phyloP scores from a whole-genome alignment of 2,888 invertebrate species.

The Xestobium rufovillosum region DNA sequence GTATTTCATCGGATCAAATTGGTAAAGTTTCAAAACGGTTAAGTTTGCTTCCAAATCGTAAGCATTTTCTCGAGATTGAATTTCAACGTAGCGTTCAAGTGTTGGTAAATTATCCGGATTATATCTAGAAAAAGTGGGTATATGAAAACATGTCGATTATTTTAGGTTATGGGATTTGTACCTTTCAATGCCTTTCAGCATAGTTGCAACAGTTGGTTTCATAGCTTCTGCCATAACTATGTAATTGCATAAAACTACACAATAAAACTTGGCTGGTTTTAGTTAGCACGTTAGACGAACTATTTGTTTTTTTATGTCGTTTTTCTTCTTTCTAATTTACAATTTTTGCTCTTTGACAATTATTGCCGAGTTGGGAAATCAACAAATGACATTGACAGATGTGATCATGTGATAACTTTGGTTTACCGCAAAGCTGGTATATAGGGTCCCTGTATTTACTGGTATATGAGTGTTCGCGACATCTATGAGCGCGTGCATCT shows the following conservation, averaged over 20 bases:
- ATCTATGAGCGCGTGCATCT: no score
- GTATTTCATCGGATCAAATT: slow-evolving; percentile 86
- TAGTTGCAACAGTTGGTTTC: slow-evolving; percentile 77
- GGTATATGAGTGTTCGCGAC: no score
- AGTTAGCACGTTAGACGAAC: no score
- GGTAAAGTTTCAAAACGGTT: slow-evolving; percentile 92
- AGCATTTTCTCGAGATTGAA: slow-evolving; percentile 86
- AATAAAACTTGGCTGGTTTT: no score
- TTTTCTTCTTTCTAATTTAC: no score
- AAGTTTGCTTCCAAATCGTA: slow-evolving; percentile 97
- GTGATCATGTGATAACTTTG: no score
- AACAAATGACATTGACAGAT: no score
- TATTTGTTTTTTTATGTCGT: no score
- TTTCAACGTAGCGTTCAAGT: slow-evolving; percentile 86
- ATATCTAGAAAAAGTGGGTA: slow-evolving; percentile 57
- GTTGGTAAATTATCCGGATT: slow-evolving; percentile 92
- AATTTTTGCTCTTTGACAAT: no score
- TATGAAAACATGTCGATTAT: slow-evolving; percentile 8
- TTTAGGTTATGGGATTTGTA: slow-evolving; percentile 43
- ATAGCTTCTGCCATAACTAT: slow-evolving; percentile 72
- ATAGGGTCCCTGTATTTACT: no score
- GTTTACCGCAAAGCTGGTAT: no score
- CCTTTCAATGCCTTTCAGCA: slow-evolving; percentile 91
- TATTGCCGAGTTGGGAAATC: no score
- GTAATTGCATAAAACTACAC: background rate